Base-by-base conservation (phyloP, 2,888 invertebrate species). In the Crematogaster levior region DNA sequence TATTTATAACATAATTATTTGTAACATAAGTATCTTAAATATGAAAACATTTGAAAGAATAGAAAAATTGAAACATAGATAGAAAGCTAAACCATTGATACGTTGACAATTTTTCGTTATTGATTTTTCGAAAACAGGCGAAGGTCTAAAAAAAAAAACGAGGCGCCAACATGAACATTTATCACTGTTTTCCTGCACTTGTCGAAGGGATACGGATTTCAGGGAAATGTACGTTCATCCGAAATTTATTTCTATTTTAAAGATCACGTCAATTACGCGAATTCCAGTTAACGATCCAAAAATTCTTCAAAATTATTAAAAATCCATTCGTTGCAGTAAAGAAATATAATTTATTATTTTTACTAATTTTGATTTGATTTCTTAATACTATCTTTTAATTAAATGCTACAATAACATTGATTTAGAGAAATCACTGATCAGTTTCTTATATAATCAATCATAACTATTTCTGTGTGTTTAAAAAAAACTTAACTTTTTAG, bases 231-330 rank as follows among this genome's bases (percentile, higher is more conserved):
- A 72, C 56, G 43, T 43, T 58, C 7, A 58, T 43, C 27, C n/a
- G 4, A 58, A 73, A 73, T 73, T 73, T 73, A 58, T 73, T 73
- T 73, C 9, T 43, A 10, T 58, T 65, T 75, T 51, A 37, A 63
- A 24, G 24, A 30, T 63, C 34, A 15, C 34, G 6, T 65, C 30
- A 63, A 63, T 61, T 24, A 21, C 21, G 4, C 7, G n/a, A 40
- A 9, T 27, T 15, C n/a, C 12, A 66, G 5, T 68, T 34, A 53
- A 15, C 15, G 9, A 15, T 51, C 1, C 68, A 40, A 34, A 34
- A 70, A 70, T 70, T 34, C 40, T 12, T 27, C 15, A 21, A 34
- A 30, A 66, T 30, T 12, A 1, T 27, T 48, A 12, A 61, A 61
- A 37, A 12, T 34, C 9, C 9, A 12, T 63, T 40, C 9, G 1